phyloP scores from a whole-genome alignment of 2,797 vertebrate species.

The Brachyalestes nurse region DNA sequence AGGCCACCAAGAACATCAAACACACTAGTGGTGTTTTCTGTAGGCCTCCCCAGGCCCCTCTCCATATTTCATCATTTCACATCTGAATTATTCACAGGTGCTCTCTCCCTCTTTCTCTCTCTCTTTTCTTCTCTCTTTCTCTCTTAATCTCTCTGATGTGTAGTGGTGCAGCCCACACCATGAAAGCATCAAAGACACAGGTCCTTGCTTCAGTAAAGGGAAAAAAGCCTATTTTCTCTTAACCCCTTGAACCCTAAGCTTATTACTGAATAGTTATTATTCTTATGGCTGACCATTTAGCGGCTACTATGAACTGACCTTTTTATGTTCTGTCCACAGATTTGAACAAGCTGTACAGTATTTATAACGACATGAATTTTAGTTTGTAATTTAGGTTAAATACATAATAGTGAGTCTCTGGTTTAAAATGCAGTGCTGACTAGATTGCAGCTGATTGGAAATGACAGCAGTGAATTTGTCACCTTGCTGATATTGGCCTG shows the following conservation, averaged over 20 bases:
- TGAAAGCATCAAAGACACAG: constrained; percentile 1
- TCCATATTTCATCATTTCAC: constrained; percentile 50
- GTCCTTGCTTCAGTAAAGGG: constrained; percentile 14
- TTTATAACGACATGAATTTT: too few species aligned
- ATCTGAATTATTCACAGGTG: constrained; percentile 55
- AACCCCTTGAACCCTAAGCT: not conserved
- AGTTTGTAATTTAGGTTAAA: too few species aligned
- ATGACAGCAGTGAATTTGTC: too few species aligned
- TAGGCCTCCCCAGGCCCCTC: constrained; percentile 28
- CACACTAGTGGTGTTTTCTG: constrained; percentile 29
- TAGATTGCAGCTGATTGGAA: too few species aligned
- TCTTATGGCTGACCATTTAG: not conserved
- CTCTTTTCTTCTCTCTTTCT: constrained; percentile 26
- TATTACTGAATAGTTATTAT: not conserved
- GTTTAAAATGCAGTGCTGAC: too few species aligned
- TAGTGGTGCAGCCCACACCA: constrained; percentile 18
- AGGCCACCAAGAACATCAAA: constrained; percentile 17
- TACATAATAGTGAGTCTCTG: too few species aligned
- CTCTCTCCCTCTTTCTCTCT: constrained; percentile 24
- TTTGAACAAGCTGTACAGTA: too few species aligned
- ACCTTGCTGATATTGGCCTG: too few species aligned
- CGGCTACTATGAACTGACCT: not conserved
- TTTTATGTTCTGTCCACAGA: not conserved
- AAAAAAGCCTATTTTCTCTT: constrained; percentile 10
- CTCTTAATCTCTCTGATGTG: constrained; percentile 19